A percentile compares a stretch with the other conserved stretches of the same genome.
phyloP scores from a whole-genome alignment of 2,888 invertebrate species.

The Entomobrya multifasciata region DNA sequence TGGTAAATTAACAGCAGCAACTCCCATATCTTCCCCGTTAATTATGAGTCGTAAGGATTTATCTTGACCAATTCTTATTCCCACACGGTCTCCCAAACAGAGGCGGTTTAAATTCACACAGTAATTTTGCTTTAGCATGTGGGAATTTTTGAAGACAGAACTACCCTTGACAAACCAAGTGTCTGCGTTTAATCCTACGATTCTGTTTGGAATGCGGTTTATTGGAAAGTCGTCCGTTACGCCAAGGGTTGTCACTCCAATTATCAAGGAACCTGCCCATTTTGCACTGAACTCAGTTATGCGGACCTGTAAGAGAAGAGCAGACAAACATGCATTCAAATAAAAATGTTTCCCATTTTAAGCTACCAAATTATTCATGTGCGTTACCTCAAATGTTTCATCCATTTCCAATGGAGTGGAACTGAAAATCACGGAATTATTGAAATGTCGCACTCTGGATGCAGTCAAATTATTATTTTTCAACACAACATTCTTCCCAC shows the following conservation, averaged over 20 bases:
- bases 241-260: constrained; percentile 87
- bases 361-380: too few species aligned
- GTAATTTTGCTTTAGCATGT: constrained; percentile 86
- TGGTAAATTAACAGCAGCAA: constrained; percentile 84
- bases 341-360: too few species aligned
- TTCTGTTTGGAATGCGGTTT: constrained; percentile 85
- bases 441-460: constrained; percentile 84
- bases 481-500: constrained; percentile 87
- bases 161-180: constrained; percentile 83
- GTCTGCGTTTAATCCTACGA: constrained; percentile 80
- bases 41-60: constrained; percentile 88
- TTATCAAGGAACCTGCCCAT: constrained; percentile 88
- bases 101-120: constrained; percentile 90
- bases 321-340: too few species aligned
- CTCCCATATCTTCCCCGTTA: constrained; percentile 83
- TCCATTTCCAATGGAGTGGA: constrained; percentile 87
- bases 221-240: constrained; percentile 85
- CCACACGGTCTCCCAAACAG: constrained; percentile 88
- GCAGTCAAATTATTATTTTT: constrained; percentile 87
- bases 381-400: constrained; percentile 89
- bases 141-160: constrained; percentile 87
- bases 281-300: constrained; percentile 85
- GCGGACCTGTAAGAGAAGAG: constrained; percentile 81
- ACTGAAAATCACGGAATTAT: constrained; percentile 87
- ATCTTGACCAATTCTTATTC: constrained; percentile 86